Evolutionary conservation across 2,888 invertebrate genomes (phyloP).

Genomic region (Trachelus iudaicus): DNA sequence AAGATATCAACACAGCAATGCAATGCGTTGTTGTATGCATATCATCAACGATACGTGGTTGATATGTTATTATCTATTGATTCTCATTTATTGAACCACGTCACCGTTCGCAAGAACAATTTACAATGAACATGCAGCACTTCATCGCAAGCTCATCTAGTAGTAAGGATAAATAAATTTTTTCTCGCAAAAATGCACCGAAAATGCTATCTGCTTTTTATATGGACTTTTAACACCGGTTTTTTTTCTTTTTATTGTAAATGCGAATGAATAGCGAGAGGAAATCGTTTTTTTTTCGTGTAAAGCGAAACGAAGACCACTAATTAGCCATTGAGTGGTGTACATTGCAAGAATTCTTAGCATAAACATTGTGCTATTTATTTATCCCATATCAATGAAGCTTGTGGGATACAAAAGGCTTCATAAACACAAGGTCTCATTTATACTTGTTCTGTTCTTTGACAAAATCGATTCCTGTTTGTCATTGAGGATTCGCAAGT

Average conservation of each 20-base stretch:
- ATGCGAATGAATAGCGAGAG: not conserved
- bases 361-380: not conserved
- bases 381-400: not conserved
- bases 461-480: not conserved
- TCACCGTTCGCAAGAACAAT: not conserved
- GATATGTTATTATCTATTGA: conserved; percentile 2
- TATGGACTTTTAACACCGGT: not conserved
- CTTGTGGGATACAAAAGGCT: not conserved
- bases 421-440: not conserved
- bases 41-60: not conserved
- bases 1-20: not conserved
- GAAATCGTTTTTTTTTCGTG: too few relatives aligned
- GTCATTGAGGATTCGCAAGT: not conserved
- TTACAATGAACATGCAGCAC: not conserved
- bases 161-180: not conserved
- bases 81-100: not conserved
- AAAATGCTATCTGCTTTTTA: not conserved
- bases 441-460: not conserved
- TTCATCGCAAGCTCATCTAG: not conserved
- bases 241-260: not conserved
- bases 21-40: not conserved
- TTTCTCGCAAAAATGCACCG: not conserved
- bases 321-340: not conserved
- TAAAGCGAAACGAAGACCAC: not conserved
- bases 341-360: not conserved